These are phyloP conservation scores for Macquaria australasica DNA, from an alignment of 2,113 vertebrate genomes.

Conservation along the genomic window DNA sequence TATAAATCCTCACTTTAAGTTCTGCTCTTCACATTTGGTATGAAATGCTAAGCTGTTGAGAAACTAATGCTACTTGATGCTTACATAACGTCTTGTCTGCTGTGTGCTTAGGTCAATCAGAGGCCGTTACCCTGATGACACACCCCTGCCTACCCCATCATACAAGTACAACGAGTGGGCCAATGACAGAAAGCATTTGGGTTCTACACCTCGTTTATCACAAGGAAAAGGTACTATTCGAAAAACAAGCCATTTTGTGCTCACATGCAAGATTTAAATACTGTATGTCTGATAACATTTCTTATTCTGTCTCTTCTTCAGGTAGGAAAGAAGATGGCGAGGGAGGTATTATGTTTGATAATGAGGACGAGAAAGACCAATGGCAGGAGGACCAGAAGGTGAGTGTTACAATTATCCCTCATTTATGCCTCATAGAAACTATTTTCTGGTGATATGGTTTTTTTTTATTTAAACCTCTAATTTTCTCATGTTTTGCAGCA, in stretches of 20 bases:
- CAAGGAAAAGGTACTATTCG: conserved; percentile 90
- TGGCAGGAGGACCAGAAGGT: conserved; percentile 98
- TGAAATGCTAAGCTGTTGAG: neutral
- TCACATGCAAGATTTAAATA: neutral
- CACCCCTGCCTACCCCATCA: conserved; percentile 93
- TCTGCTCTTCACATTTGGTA: neutral
- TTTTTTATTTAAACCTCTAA: neutral
- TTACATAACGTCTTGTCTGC: neutral
- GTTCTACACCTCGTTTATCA: conserved; percentile 93
- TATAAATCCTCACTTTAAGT: neutral
- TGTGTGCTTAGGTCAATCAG: conserved; percentile 88
- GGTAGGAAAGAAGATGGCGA: conserved; percentile 88
- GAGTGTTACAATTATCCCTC: conserved; percentile 37
- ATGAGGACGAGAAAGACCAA: conserved; percentile 92
- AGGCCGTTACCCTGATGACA: conserved; percentile 90
- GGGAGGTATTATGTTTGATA: conserved; percentile 92
- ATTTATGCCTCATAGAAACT: neutral
- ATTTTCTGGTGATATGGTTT: neutral
- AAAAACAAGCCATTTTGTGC: neutral
- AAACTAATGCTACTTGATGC: neutral
- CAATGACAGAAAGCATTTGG: conserved; percentile 92
- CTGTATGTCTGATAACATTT: neutral
- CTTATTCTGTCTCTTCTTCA: conserved; percentile 56
- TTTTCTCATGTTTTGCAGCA: conserved; percentile 85
- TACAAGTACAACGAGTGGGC: conserved; percentile 99